Conservation (phyloP, 2,888 invertebrate species). For the Aphelenchoides bicaudatus region DNA sequence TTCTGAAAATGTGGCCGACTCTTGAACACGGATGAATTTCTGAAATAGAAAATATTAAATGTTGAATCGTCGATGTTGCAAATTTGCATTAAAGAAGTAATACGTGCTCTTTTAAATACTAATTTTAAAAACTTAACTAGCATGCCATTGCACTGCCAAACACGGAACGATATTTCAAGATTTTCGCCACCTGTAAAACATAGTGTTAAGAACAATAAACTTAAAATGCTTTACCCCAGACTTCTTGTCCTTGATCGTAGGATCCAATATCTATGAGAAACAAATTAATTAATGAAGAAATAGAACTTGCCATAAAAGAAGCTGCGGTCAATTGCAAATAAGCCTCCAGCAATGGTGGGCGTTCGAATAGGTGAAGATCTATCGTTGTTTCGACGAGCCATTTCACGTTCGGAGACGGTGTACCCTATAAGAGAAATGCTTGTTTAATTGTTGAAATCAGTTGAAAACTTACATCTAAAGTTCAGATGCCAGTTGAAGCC, state of each 20-base stretch:
- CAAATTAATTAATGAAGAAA: too few species aligned
- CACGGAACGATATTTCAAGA: slow-evolving; percentile 88
- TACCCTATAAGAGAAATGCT: too few species aligned
- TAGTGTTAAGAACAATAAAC: neutral
- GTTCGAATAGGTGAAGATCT: slow-evolving; percentile 85
- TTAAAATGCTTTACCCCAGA: slow-evolving; percentile 81
- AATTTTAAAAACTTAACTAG: too few species aligned
- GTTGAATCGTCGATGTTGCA: too few species aligned
- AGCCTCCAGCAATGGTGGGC: slow-evolving; percentile 96
- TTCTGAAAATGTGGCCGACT: slow-evolving; percentile 93
- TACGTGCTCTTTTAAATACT: too few species aligned
- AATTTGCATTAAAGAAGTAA: too few species aligned
- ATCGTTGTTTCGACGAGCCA: slow-evolving; percentile 86
- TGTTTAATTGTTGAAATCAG: too few species aligned
- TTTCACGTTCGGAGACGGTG: slow-evolving; percentile 91
- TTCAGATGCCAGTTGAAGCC: slow-evolving; percentile 99
- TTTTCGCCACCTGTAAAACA: slow-evolving; percentile 65
- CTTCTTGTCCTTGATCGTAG: slow-evolving; percentile 98
- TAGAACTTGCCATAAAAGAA: too few species aligned
- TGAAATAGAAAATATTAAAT: slow-evolving; percentile 63
- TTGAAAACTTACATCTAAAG: too few species aligned
- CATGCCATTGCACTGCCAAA: too few species aligned
- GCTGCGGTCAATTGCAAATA: slow-evolving; percentile 84
- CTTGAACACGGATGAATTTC: slow-evolving; percentile 91
- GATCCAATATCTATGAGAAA: slow-evolving; percentile 93